Conservation (phyloP, 2,888 invertebrate genomes). For the Lasioglossum pauxillum region DNA sequence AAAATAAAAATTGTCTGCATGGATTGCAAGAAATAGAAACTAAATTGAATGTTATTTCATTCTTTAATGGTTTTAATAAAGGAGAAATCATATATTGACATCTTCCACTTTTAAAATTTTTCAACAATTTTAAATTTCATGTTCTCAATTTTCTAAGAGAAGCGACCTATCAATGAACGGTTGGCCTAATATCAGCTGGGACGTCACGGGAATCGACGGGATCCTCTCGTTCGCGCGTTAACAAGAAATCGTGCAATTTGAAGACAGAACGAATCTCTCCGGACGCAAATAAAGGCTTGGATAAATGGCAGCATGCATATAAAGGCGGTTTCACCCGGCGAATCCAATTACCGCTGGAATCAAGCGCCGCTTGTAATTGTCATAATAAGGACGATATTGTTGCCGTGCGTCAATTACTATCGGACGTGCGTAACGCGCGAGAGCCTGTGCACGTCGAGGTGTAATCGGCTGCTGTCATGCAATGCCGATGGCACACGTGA, state of each 20-base stretch:
- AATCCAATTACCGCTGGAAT: conserved; percentile 63
- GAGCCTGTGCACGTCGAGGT: conserved; percentile 59
- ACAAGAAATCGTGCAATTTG: not conserved
- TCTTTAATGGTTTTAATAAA: too few relatives aligned
- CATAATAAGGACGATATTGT: conserved; percentile 77
- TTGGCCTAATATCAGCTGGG: not conserved
- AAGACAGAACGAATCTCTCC: not conserved
- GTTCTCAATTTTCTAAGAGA: too few relatives aligned
- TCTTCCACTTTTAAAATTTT: too few relatives aligned
- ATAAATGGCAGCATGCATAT: not conserved
- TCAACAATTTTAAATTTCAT: too few relatives aligned
- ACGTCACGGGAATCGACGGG: not conserved
- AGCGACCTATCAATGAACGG: not conserved
- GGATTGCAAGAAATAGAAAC: too few relatives aligned
- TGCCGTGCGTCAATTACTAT: conserved; percentile 75
- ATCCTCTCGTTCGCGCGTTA: not conserved
- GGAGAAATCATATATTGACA: too few relatives aligned
- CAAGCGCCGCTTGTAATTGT: conserved; percentile 76
- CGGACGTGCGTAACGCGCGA: conserved; percentile 69
- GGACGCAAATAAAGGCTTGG: not conserved
- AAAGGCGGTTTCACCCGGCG: not conserved
- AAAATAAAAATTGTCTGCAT: too few relatives aligned
- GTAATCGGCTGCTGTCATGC: conserved; percentile 71
- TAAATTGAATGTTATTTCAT: too few relatives aligned
- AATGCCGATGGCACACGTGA: conserved; percentile 55